These are phyloP conservation scores for Carassius carassius DNA, from an alignment of 2,113 vertebrate species.

Conservation along the genomic window DNA sequence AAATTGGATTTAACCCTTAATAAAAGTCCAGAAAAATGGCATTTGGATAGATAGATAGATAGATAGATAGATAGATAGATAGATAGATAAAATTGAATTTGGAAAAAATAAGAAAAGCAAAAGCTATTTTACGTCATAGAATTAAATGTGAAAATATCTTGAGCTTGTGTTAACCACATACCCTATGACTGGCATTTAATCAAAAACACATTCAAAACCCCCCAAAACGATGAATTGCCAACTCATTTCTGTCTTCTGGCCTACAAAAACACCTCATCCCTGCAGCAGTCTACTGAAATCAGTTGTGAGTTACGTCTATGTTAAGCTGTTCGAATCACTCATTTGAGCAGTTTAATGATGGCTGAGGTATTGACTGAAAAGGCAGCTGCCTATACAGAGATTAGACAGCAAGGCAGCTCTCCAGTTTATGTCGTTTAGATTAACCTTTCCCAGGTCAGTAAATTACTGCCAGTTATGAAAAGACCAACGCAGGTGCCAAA, in stretches of 20 bases:
- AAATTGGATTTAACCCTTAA: too few species aligned
- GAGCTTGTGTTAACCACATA: background rate
- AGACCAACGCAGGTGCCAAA: background rate
- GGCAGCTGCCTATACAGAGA: background rate
- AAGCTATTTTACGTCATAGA: too few species aligned
- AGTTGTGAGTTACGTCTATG: background rate
- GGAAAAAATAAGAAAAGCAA: too few species aligned
- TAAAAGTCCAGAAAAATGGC: background rate
- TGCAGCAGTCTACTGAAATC: background rate
- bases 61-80: too few species aligned
- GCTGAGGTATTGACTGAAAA: background rate
- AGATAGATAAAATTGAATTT: too few species aligned
- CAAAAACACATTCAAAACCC: background rate
- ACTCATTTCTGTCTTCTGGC: background rate
- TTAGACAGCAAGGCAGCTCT: background rate
- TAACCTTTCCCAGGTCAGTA: background rate
- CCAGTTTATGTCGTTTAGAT: background rate
- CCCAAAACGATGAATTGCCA: background rate
- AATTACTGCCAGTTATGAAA: constrained; percentile 35
- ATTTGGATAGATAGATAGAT: too few species aligned
- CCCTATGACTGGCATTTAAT: background rate
- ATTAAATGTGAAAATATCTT: too few species aligned
- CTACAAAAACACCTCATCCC: background rate
- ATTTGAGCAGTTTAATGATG: background rate
- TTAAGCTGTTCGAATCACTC: background rate